Evolutionary conservation across 2,113 vertebrate genomes (phyloP).

Genomic region (Panthera uncia): DNA sequence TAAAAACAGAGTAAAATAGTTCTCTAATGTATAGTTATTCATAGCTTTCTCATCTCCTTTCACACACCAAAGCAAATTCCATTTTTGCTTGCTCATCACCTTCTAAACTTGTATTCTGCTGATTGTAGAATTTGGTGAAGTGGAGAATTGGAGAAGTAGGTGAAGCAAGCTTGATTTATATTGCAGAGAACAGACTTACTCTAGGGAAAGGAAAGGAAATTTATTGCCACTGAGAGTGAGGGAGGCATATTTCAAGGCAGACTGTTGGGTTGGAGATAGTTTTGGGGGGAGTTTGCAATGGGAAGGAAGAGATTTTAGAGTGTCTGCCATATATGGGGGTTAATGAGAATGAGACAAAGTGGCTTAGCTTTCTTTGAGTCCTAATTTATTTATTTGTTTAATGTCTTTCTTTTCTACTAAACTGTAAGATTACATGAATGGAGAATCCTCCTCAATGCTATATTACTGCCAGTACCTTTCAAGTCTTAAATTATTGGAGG

Average conservation of each 20-base stretch:
- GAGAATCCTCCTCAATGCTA: not conserved
- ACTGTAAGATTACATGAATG: not conserved
- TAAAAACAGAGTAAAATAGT: not conserved
- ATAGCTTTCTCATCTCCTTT: slow-evolving; percentile 42
- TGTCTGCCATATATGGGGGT: not conserved
- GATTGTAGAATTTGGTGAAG: slow-evolving; percentile 60
- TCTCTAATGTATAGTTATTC: not conserved
- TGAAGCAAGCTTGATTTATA: slow-evolving; percentile 67
- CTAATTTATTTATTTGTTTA: not conserved
- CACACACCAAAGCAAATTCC: slow-evolving; percentile 56
- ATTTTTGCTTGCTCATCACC: slow-evolving; percentile 56
- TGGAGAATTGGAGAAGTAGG: slow-evolving; percentile 57
- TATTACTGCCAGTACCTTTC: not conserved
- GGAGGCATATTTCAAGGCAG: slow-evolving; percentile 44
- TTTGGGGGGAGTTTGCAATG: not conserved
- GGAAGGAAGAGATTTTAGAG: slow-evolving; percentile 18
- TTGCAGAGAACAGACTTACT: slow-evolving; percentile 56
- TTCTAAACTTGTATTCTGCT: slow-evolving; percentile 68
- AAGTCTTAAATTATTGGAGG: not conserved
- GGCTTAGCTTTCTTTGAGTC: not conserved
- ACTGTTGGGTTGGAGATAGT: not conserved
- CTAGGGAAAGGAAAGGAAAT: slow-evolving; percentile 64
- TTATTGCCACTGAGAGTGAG: slow-evolving; percentile 35
- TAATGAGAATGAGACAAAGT: not conserved
- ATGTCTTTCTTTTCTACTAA: not conserved